Evolutionary conservation across 2,888 invertebrate genomes (phyloP).

Genomic region (Galerucella calmariensis): DNA sequence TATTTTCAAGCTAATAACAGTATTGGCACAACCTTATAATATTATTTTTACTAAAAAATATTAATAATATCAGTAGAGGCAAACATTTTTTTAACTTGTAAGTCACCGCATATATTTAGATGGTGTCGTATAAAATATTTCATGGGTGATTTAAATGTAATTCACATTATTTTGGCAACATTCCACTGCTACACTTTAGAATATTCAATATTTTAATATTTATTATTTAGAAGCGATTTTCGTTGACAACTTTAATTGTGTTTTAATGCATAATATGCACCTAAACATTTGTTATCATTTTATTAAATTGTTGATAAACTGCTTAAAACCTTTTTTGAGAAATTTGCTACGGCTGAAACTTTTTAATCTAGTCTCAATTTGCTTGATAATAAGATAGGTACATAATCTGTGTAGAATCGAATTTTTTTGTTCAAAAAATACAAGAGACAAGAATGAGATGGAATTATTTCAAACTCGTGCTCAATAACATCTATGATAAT

Average conservation of each 20-base stretch:
- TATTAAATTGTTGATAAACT: not conserved
- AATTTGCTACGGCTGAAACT: no score
- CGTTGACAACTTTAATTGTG: slow-evolving; percentile 2
- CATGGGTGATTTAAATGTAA: slow-evolving; percentile 23
- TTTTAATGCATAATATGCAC: not conserved
- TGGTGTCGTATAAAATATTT: slow-evolving; percentile 6
- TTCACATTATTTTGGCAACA: slow-evolving; percentile 18
- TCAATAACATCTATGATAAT: no score
- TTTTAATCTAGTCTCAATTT: no score
- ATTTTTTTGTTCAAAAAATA: no score
- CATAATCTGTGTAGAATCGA: no score
- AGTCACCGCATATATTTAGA: slow-evolving; percentile 36
- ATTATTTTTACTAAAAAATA: not conserved
- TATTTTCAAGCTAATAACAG: no score
- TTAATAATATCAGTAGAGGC: not conserved
- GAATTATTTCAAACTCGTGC: no score
- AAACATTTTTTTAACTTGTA: not conserved
- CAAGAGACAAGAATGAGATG: no score
- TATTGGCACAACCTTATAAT: no score
- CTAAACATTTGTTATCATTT: not conserved
- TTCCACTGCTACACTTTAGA: not conserved
- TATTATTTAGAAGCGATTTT: not conserved
- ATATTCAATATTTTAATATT: not conserved
- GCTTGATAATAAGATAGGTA: no score
- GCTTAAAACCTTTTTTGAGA: no score